Base-by-base conservation (phyloP, 2,888 invertebrate species). In the Dolichomitus sp. region DNA sequence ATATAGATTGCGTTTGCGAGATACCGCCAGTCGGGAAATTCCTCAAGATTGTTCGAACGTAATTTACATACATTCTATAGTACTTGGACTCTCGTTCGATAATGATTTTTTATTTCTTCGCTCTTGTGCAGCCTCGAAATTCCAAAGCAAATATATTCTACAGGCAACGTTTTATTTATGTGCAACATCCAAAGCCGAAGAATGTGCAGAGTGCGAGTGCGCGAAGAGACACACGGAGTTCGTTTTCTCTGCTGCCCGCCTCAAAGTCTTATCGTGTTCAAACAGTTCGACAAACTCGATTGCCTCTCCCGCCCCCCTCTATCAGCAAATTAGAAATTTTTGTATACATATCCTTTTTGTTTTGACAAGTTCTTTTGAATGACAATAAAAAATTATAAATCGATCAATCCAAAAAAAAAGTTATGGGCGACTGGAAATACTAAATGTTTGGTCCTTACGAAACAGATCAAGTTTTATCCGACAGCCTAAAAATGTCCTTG, bases 261-360 rank as follows among this genome's bases (percentile, higher is more conserved):
- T 73, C 66, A 52, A 33, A 33, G 45, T 50, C 52, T 81, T 81
- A 77, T 81, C 81, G 76, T 52, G 76, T 72, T 70, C 76, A 73
- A 81, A 81, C 72, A 81, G 48, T 66, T 73, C 76, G 76, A 66
- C 76, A 74, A 69, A 75, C 80, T 66, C 65, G 75, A 57, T 57
- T 57, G 5, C 42, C 37, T 54, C 30, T 17, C 37, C 23, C 23
- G 23, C n/a, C n/a, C n/a, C n/a, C n/a, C n/a, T n/a, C n/a, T n/a
- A n/a, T n/a, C n/a, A n/a, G n/a, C n/a, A n/a, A n/a, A n/a, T n/a
- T n/a, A n/a, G n/a, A n/a, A n/a, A n/a, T n/a, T n/a, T n/a, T n/a
- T n/a, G n/a, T n/a, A n/a, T n/a, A n/a, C n/a, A n/a, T n/a, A n/a
- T n/a, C n/a, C n/a, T n/a, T n/a, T n/a, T n/a, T n/a, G n/a, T n/a